Evolutionary conservation across 2,797 vertebrate genomes (phyloP), one percentile per base, ranked within the genome.

Genomic region (Enteromius fasciolatus): DNA sequence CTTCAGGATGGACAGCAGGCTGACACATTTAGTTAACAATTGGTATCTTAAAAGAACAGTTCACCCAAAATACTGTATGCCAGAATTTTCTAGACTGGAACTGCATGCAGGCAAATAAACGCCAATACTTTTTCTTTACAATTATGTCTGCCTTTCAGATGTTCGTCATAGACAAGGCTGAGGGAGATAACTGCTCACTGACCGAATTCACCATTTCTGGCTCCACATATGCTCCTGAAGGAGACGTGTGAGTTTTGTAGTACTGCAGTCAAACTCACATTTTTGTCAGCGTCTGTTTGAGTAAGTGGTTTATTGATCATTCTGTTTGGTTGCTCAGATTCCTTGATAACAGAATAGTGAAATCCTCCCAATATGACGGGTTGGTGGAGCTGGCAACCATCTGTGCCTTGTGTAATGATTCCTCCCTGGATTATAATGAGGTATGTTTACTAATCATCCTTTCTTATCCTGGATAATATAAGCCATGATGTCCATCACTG

Each of bases 361-460:
- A 93, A 70, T 92, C 90, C 82, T 96, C 96, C 85, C 93, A 96
- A 18, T 97, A 95, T 63, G 97, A 99, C 33, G 96, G 93, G 20
- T 93, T 99, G 80, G 95, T 98, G 87, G 98, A 99, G 91, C 85
- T 99, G 76, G 97, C 98, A 61, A 98, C 98, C 0, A 99, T 99
- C 91, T 99, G 98, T 86, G 97, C 98, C 0, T 94, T 99, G 81
- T 99, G 98, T 88, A 99, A 99, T 9, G 98, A 99, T 92, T 99
- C 98, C 83, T 98, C 98, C 2, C 92, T 99, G 95, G 98, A 99
- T 93, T 99, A 95, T 89, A 99, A 99, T 39, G 98, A 99, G 94
- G 98, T 98, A 59, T 14, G n/a, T 46, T 59, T 50, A 61, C 20
- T 46, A 63, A 61, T 17, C 48, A 14, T 66, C 77, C 4, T 23